Conservation (phyloP, 1,140 invertebrate species). For the Caenorhabditis remanei region DNA sequence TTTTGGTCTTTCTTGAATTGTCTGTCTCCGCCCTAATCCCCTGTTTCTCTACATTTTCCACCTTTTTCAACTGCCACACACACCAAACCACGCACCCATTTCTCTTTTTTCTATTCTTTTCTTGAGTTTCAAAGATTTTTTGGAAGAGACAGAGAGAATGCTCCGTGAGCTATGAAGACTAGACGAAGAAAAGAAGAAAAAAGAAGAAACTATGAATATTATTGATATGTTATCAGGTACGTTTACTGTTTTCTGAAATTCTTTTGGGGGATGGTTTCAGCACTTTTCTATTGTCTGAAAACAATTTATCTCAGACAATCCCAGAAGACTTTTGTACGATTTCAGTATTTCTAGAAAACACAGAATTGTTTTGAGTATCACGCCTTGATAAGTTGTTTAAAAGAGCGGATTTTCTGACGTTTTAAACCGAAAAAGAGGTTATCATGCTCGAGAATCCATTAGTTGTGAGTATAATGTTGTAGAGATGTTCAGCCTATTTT, state of each 20-base stretch:
- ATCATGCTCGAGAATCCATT: too few species aligned
- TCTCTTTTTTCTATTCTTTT: slow-evolving; percentile 19
- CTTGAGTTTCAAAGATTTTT: slow-evolving; percentile 21
- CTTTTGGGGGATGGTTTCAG: background rate
- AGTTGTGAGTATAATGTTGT: too few species aligned
- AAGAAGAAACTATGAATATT: slow-evolving; percentile 25
- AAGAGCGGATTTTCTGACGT: too few species aligned
- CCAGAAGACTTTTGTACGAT: too few species aligned
- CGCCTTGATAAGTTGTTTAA: too few species aligned
- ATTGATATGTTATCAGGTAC: slow-evolving; percentile 54
- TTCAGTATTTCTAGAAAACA: too few species aligned
- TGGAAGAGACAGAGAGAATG: background rate
- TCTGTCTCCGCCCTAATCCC: slow-evolving; percentile 45
- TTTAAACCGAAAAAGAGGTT: too few species aligned
- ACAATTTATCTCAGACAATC: background rate
- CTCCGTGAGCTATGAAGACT: slow-evolving; percentile 38
- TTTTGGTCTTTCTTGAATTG: slow-evolving; percentile 32
- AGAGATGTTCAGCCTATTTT: too few species aligned
- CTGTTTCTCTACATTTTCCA: slow-evolving; percentile 51
- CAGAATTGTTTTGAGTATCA: too few species aligned
- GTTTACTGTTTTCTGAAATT: background rate
- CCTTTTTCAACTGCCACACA: slow-evolving; percentile 49
- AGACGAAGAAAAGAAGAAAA: background rate
- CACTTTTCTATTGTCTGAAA: background rate
- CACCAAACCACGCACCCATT: slow-evolving; percentile 7